Conservation (phyloP, 1,140 invertebrate genomes). For the Armadillidium nasatum region DNA sequence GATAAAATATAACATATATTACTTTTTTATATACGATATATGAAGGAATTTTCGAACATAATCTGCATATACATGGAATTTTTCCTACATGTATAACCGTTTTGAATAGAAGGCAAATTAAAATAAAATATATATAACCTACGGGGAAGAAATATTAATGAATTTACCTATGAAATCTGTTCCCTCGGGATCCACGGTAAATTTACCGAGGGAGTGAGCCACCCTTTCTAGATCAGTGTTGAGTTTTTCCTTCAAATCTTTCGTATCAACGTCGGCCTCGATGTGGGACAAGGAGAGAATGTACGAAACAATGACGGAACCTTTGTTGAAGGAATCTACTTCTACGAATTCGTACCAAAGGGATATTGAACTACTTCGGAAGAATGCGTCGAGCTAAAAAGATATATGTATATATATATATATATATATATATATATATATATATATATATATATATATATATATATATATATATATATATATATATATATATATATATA, state of each 20-base stretch:
- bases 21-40: no score
- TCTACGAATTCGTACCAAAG: constrained; percentile 79
- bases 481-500: not conserved
- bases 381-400: constrained; percentile 73
- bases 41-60: no score
- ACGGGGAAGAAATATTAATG: constrained; percentile 35
- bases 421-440: constrained; percentile 12
- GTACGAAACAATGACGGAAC: constrained; percentile 73
- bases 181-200: constrained; percentile 72
- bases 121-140: no score
- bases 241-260: constrained; percentile 73
- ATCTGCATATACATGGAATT: no score
- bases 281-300: constrained; percentile 74
- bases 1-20: no score
- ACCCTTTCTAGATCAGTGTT: constrained; percentile 62
- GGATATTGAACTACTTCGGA: constrained; percentile 64
- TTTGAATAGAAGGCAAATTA: no score
- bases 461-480: not conserved
- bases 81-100: no score
- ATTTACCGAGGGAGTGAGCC: constrained; percentile 65
- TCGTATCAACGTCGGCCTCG: constrained; percentile 68
- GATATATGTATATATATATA: not conserved
- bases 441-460: constrained; percentile 17
- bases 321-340: constrained; percentile 75
- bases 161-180: constrained; percentile 78